Evolutionary conservation across 2,113 vertebrate genomes (phyloP), one percentile per base, ranked within the genome.

Genomic region (Halcyon malimbica): DNA sequence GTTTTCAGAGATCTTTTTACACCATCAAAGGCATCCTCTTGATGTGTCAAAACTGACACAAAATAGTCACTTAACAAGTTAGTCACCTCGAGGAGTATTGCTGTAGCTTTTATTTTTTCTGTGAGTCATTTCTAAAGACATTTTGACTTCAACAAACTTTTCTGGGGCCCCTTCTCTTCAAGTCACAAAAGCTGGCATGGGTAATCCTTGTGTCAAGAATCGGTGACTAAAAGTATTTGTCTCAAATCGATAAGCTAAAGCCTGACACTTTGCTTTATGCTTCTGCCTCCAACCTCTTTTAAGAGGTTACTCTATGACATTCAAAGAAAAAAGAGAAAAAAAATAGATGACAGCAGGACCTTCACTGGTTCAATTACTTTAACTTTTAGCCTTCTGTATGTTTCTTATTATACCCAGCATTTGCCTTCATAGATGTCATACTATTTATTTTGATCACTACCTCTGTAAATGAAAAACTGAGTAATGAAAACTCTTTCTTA

Each of bases 1-100:
- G 35, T 94, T 83, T 92, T 97, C 83, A 86, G 64, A 88, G 29
- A 33, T 24, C 31, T 63, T 93, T 95, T 83, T 81, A 86, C 16
- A 74, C 35, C 48, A 83, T 87, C 73, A 92, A 89, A 97, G 73
- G 42, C 60, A 81, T 80, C 25, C 21, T 86, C 67, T 67, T 48
- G 28, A 54, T 94, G 87, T 86, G 60, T 86, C 86, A 95, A 93
- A 96, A 82, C 41, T n/a, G 41, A 50, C 50, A 91, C 6, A 92
- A 78, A 75, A 46, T 29, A 67, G 13, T 60, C 67, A 24, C 60
- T 88, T 50, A 75, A 80, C 50, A 83, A 77, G 41, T 75, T 87
- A 71, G 42, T 64, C 5, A 68, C 51, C 53, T 80, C 46, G 83
- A 84, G 78, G 31, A 95, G 53, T n/a, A 68, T 37, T 85, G 64